Base-by-base conservation (phyloP, 2,888 invertebrate species). In the Galerucella pusilla region DNA sequence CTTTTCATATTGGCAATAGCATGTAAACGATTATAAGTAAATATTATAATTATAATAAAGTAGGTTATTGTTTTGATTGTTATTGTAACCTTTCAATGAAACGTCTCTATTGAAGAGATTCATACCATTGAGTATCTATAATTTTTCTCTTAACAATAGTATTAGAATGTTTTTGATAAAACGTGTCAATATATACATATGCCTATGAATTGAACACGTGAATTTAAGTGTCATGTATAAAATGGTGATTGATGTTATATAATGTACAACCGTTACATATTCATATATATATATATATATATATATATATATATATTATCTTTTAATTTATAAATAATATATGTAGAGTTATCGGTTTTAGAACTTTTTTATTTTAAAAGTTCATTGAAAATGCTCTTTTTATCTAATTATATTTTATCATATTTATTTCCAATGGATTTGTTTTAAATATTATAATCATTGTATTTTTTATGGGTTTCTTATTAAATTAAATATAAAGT, bases 321-420 rank as follows among this genome's bases (percentile, higher is more conserved):
- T 65, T 65, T 16, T 14, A 42, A 14, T 42, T 42, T 63, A 63
- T 63, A 63, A 63, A 42, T 63, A 63, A 65, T 65, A 20, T 45
- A 45, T 20, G 20, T 20, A 64, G 10, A 3, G 28, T 65, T 65
- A 65, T 65, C 64, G 20, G 20, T 6, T 20, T 20, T 16, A 42
- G 16, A 12, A 5, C 11, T 49, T 65, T 65, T 65, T 49, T 49
- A 65, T 20, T 65, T 65, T 16, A 1, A 65, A 46, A 65, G 64
- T 65, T 65, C 64, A 65, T 6, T 45, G 64, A 65, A 46, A 65
- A 46, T 65, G 64, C 64, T 65, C 64, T 65, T 65, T 65, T 65
- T 65, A 65, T 65, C 64, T 65, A 46, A 65, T 45, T 65, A 65
- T 65, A 12, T 20, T 46, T 65, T 65, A 65, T 65, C 64, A 46